These are phyloP conservation scores for Siniperca knerii DNA, from an alignment of 2,113 vertebrate species.

Conservation along the genomic window DNA sequence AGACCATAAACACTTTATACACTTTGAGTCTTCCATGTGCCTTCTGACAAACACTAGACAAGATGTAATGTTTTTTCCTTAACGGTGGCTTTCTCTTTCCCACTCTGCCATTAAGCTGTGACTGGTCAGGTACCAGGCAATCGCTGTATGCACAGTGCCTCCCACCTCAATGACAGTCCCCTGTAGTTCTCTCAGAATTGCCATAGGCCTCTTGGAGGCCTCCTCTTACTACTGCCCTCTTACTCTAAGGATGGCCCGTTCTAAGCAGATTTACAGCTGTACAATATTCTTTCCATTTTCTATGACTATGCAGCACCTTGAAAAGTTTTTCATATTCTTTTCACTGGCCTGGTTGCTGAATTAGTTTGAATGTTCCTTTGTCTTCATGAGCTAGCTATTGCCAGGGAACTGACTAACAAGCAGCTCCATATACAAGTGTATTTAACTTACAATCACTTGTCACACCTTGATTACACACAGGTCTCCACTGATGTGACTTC, in stretches of 20 bases:
- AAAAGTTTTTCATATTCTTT: neutral
- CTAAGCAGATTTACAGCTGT: neutral
- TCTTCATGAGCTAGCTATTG: neutral
- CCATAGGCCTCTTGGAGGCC: neutral
- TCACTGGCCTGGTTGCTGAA: neutral
- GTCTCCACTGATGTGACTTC: neutral
- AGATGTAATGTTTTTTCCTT: neutral
- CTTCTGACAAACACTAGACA: neutral
- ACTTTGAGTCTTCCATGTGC: neutral
- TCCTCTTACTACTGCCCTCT: neutral
- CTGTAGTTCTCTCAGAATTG: neutral
- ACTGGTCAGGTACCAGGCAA: neutral
- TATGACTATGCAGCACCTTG: neutral
- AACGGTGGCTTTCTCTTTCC: neutral
- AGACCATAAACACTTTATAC: neutral
- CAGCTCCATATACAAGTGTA: neutral
- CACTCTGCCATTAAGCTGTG: no score
- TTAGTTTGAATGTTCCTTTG: neutral
- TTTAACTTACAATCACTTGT: neutral
- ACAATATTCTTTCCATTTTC: neutral
- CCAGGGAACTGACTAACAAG: neutral
- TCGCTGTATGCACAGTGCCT: neutral
- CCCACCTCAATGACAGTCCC: neutral
- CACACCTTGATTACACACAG: constrained; percentile 8
- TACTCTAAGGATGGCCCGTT: neutral